These are phyloP conservation scores for Melanotaenia boesemani DNA, from an alignment of 2,797 vertebrate genomes.

Conservation along the genomic window DNA sequence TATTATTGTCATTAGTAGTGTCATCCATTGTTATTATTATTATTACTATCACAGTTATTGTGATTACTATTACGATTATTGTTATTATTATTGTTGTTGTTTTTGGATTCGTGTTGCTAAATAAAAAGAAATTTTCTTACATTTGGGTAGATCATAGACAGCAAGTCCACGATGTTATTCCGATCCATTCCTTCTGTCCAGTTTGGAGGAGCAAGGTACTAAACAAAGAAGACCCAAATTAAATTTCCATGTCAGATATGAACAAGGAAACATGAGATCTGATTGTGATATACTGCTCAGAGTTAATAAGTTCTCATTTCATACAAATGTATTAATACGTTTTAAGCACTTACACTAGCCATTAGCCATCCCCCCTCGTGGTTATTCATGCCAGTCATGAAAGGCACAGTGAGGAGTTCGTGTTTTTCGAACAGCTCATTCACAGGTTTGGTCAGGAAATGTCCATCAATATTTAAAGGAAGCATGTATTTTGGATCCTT, in stretches of 20 bases:
- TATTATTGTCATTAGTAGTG: too few species aligned
- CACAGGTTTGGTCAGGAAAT: constrained; percentile 69
- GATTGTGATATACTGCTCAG: too few species aligned
- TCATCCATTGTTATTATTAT: too few species aligned
- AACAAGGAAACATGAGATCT: too few species aligned
- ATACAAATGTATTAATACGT: too few species aligned
- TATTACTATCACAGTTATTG: too few species aligned
- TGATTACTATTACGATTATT: too few species aligned
- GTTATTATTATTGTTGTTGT: too few species aligned
- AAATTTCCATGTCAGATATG: neutral
- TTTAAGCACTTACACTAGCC: constrained; percentile 59
- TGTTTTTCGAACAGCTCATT: constrained; percentile 60
- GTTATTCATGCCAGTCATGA: constrained; percentile 79
- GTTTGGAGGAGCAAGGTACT: constrained; percentile 66
- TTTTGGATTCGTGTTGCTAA: too few species aligned
- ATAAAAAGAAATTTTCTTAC: constrained; percentile 60
- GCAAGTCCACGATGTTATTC: constrained; percentile 4
- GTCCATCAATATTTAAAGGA: constrained; percentile 61
- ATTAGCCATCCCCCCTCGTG: constrained; percentile 77
- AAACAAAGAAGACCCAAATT: constrained; percentile 44
- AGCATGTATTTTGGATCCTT: constrained; percentile 39
- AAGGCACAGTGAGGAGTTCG: constrained; percentile 74
- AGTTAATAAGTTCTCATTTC: too few species aligned
- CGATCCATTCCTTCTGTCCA: constrained; percentile 81
- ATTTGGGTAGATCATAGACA: constrained; percentile 42